A percentile compares a stretch with the other conserved stretches of the same genome.
Evolutionary conservation across 2,797 vertebrate genomes (phyloP).

Genomic region (Danio choprae): DNA sequence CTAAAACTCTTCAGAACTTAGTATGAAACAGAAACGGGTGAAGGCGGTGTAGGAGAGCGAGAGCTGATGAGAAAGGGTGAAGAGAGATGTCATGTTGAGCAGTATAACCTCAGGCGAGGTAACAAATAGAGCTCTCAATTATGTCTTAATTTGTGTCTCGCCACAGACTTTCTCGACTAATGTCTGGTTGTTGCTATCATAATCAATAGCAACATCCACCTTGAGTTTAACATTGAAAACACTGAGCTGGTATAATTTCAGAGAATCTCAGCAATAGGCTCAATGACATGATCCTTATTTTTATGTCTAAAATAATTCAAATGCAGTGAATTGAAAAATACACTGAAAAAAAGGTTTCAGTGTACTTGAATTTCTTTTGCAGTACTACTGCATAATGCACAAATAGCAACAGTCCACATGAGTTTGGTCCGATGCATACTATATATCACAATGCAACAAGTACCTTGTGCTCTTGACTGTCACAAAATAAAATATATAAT

Average conservation of each 20-base stretch:
- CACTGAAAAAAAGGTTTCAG: too few relatives aligned
- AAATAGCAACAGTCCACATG: too few relatives aligned
- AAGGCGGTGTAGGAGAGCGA: constrained; percentile 43
- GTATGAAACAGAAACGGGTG: constrained; percentile 58
- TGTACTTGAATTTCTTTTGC: too few relatives aligned
- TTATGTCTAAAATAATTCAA: background rate
- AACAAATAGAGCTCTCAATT: constrained; percentile 21
- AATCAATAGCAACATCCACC: constrained; percentile 15
- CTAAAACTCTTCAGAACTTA: constrained; percentile 72
- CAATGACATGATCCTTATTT: background rate
- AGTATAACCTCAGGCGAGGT: constrained; percentile 4
- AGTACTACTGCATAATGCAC: too few relatives aligned
- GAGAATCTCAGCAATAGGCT: background rate
- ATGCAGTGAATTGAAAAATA: too few relatives aligned
- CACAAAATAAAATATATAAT: too few relatives aligned
- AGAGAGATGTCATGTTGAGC: background rate
- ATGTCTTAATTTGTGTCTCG: constrained; percentile 29
- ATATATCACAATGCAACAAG: too few relatives aligned
- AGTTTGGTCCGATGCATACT: too few relatives aligned
- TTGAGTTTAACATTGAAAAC: background rate
- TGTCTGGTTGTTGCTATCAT: constrained; percentile 15
- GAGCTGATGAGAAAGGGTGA: constrained; percentile 8
- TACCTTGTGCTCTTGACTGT: too few relatives aligned
- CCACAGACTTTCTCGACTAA: constrained; percentile 3
- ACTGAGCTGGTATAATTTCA: constrained; percentile 5